Evolutionary conservation across 1,140 invertebrate species (phyloP).

Genomic region (Drosophila saltans): DNA sequence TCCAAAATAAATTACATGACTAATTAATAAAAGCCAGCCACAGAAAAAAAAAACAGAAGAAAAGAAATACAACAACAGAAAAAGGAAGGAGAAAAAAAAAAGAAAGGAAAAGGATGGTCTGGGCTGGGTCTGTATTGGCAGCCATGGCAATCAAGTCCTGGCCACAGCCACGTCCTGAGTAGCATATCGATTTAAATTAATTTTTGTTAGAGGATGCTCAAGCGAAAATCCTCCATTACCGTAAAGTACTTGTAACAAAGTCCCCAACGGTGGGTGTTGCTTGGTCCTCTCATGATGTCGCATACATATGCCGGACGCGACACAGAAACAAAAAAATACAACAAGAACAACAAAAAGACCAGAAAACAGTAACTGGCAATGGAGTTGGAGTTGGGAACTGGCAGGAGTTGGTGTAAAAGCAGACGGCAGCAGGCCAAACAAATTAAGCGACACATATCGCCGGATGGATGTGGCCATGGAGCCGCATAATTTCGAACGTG

Average conservation of each 20-base stretch:
- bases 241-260: conserved; percentile 83
- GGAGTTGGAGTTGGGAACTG: conserved; percentile 5
- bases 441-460: conserved; percentile 71
- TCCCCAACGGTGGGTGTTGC: conserved; percentile 59
- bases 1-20: conserved; percentile 62
- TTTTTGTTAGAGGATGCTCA: conserved; percentile 83
- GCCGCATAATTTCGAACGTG: conserved; percentile 54
- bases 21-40: conserved; percentile 68
- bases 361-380: conserved; percentile 12
- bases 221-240: conserved; percentile 83
- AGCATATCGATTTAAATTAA: conserved; percentile 83
- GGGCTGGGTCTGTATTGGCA: background rate
- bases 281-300: conserved; percentile 51
- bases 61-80: no score
- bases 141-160: conserved; percentile 40
- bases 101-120: background rate
- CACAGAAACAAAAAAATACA: conserved; percentile 28
- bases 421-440: conserved; percentile 53
- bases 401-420: conserved; percentile 8
- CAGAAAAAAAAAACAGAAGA: conserved; percentile 1
- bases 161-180: conserved; percentile 43
- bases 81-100: background rate
- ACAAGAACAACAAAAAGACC: conserved; percentile 9
- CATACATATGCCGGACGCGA: conserved; percentile 66
- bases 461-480: conserved; percentile 24